Conservation (phyloP, 1,140 invertebrate genomes). For the Atta colombica region DNA sequence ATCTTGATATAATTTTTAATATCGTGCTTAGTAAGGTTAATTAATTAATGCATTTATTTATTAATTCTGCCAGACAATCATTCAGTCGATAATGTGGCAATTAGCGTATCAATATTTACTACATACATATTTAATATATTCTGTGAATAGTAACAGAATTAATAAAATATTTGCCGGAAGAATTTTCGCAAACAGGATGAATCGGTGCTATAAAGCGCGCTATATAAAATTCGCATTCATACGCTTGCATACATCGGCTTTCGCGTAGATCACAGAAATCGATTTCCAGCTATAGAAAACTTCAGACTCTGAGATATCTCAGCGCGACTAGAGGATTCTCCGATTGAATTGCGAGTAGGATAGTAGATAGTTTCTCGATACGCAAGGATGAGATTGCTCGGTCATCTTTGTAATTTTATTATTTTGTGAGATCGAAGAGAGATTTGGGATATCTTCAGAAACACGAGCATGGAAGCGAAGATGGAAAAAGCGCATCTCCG, state of each 20-base stretch:
- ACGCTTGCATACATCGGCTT: background rate
- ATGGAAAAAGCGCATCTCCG: background rate
- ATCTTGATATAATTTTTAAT: slow-evolving; percentile 28
- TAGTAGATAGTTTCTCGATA: slow-evolving; percentile 9
- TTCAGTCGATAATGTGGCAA: background rate
- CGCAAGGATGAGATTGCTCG: slow-evolving; percentile 45
- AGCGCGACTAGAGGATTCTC: slow-evolving; percentile 19
- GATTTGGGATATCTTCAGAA: slow-evolving; percentile 4
- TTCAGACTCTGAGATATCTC: slow-evolving; percentile 23
- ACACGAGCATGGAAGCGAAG: background rate
- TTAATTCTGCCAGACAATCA: background rate
- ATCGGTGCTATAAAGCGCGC: slow-evolving; percentile 2
- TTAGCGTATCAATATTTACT: background rate
- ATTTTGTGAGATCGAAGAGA: slow-evolving; percentile 66
- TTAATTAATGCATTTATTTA: slow-evolving; percentile 33
- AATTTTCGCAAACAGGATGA: background rate
- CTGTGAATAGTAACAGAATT: background rate
- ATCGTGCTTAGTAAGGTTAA: background rate
- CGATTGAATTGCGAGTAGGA: slow-evolving; percentile 51
- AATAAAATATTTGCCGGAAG: slow-evolving; percentile 6
- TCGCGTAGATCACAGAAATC: slow-evolving; percentile 22
- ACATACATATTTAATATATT: background rate
- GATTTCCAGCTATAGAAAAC: slow-evolving; percentile 24
- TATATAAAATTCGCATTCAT: slow-evolving; percentile 35
- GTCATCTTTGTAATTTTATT: slow-evolving; percentile 75